Conservation (phyloP, 2,888 invertebrate genomes). For the Eudemis profundana region DNA sequence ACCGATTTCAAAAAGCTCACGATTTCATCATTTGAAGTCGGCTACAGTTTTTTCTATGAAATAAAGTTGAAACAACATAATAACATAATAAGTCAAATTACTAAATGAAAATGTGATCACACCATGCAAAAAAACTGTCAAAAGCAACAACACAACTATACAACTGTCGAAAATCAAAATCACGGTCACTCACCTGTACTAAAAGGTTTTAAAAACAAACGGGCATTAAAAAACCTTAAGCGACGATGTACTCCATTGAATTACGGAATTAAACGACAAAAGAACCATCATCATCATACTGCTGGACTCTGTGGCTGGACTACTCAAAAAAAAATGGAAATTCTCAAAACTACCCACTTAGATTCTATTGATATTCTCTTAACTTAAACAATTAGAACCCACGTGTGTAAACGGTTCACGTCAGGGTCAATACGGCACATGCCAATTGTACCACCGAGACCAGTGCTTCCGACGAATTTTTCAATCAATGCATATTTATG, state of each 20-base stretch:
- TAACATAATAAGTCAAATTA: slow-evolving; percentile 6
- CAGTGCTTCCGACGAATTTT: no score
- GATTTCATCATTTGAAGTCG: not conserved
- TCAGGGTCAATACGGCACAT: no score
- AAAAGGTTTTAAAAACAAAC: not conserved
- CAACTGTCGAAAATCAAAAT: not conserved
- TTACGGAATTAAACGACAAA: no score
- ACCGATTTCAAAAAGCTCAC: not conserved
- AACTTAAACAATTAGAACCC: no score
- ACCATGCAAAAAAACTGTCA: slow-evolving; percentile 6
- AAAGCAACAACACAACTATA: slow-evolving; percentile 29
- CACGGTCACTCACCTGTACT: slow-evolving; percentile 25
- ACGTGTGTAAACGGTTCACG: no score
- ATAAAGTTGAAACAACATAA: not conserved
- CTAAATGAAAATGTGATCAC: slow-evolving; percentile 9
- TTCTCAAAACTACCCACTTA: no score
- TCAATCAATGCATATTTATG: no score
- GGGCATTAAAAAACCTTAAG: not conserved
- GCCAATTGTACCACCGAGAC: no score
- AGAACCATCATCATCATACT: no score
- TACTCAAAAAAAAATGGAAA: no score
- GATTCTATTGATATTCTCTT: no score
- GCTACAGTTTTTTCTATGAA: not conserved
- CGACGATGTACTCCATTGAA: not conserved
- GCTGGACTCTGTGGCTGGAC: no score